These are phyloP conservation scores for Drosophila anomalata DNA, from an alignment of 2,888 invertebrate species.

Conservation along the genomic window DNA sequence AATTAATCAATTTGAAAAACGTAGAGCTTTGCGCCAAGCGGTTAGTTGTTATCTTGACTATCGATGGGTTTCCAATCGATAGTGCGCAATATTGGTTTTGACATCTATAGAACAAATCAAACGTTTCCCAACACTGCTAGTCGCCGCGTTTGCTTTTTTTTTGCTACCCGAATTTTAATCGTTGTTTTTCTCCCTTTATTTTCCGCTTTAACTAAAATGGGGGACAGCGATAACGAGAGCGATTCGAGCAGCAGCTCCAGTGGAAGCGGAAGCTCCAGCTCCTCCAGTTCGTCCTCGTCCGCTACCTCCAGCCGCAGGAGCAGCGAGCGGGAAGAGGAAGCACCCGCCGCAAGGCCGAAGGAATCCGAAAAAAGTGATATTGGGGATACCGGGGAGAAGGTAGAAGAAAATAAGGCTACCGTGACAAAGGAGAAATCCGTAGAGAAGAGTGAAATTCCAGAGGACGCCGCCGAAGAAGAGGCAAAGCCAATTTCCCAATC, in stretches of 20 bases:
- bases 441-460: background rate
- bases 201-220: constrained; percentile 54
- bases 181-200: constrained; percentile 13
- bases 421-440: background rate
- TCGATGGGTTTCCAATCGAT: background rate
- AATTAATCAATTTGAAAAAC: background rate
- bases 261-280: constrained; percentile 51
- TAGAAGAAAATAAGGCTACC: background rate
- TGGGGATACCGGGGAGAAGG: background rate
- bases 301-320: constrained; percentile 32
- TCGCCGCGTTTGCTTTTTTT: constrained; percentile 49
- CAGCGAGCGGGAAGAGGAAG: constrained; percentile 18
- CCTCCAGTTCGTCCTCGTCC: constrained; percentile 39
- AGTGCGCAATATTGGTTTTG: background rate
- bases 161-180: constrained; percentile 52
- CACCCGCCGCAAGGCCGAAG: constrained; percentile 11
- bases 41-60: background rate
- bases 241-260: constrained; percentile 58
- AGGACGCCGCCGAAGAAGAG: background rate
- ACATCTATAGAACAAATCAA: background rate
- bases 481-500: constrained; percentile 11
- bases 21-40: background rate
- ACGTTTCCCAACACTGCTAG: constrained; percentile 1
- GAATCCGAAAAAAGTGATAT: constrained; percentile 5
- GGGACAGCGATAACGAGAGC: constrained; percentile 69